Conservation (phyloP, 1,140 invertebrate genomes). For the Ceratosolen solmsi region DNA sequence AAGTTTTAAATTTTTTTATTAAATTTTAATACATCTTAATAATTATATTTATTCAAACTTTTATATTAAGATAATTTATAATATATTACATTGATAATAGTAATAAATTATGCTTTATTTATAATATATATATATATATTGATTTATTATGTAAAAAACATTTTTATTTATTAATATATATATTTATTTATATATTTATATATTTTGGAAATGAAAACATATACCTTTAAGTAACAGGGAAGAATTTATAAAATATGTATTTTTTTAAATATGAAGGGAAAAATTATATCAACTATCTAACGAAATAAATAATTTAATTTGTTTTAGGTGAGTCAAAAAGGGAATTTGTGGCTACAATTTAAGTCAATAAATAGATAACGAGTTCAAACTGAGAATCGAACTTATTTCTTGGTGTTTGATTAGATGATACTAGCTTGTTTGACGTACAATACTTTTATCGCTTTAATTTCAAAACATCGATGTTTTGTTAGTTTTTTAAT, state of each 20-base stretch:
- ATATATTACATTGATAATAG: no score
- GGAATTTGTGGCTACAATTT: background rate
- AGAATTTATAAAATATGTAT: no score
- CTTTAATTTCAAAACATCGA: conserved; percentile 26
- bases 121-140: background rate
- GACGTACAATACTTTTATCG: conserved; percentile 27
- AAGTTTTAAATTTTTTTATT: no score
- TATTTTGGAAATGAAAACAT: no score
- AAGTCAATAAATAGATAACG: conserved; percentile 24
- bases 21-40: no score
- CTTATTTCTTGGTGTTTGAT: conserved; percentile 24
- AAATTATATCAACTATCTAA: background rate
- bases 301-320: conserved; percentile 52
- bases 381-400: conserved; percentile 39
- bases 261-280: no score
- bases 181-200: no score
- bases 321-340: conserved; percentile 60
- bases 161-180: no score
- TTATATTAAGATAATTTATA: no score
- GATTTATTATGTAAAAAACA: background rate
- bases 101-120: no score
- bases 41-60: no score
- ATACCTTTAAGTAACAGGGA: no score
- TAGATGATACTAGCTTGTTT: background rate
- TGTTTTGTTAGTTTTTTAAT: background rate